These are phyloP conservation scores for Vollenhovia emeryi DNA, from an alignment of 1,140 invertebrate species.

Conservation along the genomic window DNA sequence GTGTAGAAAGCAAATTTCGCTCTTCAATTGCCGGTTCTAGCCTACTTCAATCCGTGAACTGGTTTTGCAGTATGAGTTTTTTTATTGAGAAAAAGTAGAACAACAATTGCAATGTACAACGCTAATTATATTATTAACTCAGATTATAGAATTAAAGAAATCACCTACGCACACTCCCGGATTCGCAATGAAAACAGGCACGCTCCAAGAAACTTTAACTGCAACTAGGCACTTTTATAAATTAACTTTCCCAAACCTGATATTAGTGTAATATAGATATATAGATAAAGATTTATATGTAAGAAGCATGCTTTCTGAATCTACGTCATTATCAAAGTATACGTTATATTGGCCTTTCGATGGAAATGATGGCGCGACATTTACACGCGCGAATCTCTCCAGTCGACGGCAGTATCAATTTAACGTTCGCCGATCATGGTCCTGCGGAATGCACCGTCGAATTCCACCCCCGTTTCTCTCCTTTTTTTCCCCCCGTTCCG, in stretches of 20 bases:
- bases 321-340: background rate
- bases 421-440: background rate
- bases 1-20: background rate
- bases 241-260: too few species aligned
- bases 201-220: too few species aligned
- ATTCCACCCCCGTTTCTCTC: conserved; percentile 17
- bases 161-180: too few species aligned
- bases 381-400: background rate
- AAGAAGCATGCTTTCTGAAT: background rate
- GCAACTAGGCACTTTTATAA: too few species aligned
- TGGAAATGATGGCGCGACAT: background rate
- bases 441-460: background rate
- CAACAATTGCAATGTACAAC: background rate
- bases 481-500: background rate
- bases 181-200: too few species aligned
- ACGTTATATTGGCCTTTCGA: background rate
- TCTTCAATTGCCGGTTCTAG: background rate
- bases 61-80: background rate
- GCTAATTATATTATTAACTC: background rate
- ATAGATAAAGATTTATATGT: too few species aligned
- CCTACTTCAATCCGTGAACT: background rate
- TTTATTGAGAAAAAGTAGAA: background rate
- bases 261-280: too few species aligned
- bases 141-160: background rate
- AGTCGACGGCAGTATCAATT: background rate